A percentile compares a stretch with the other conserved stretches of the same genome.
phyloP scores from a whole-genome alignment of 2,113 vertebrate genomes.

The rat (Rattus norvegicus) region DNA sequence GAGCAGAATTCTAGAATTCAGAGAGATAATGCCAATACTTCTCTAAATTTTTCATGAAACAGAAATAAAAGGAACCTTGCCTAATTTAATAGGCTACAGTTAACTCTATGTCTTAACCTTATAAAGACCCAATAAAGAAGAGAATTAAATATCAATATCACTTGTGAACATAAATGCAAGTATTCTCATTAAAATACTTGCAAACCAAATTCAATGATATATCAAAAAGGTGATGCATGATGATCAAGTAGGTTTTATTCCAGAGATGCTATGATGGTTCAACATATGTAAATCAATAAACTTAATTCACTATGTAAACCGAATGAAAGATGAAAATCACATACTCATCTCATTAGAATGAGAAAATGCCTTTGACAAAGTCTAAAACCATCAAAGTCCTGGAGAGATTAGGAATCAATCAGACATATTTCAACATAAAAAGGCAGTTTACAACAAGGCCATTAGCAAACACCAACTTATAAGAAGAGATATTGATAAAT shows the following conservation, averaged over 20 bases:
- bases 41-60: not conserved
- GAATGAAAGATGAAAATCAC: not conserved
- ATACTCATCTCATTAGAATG: not conserved
- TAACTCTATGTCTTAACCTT: not conserved
- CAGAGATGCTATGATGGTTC: not conserved
- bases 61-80: not conserved
- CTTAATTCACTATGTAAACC: not conserved
- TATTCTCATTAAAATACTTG: not conserved
- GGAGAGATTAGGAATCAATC: not conserved
- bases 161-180: not conserved
- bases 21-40: not conserved
- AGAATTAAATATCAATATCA: not conserved
- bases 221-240: not conserved
- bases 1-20: not conserved
- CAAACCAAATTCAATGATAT: not conserved
- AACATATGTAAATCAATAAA: not conserved
- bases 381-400: not conserved
- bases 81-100: not conserved
- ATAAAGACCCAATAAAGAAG: not conserved
- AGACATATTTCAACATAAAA: not conserved
- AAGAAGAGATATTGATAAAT: not conserved
- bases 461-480: not conserved
- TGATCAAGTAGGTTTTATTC: not conserved
- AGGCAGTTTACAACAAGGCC: not conserved
- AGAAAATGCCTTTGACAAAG: not conserved